Evolutionary conservation across 2,888 invertebrate species (phyloP), one percentile per base, ranked within the genome.

Genomic region (Octodonta nipae): DNA sequence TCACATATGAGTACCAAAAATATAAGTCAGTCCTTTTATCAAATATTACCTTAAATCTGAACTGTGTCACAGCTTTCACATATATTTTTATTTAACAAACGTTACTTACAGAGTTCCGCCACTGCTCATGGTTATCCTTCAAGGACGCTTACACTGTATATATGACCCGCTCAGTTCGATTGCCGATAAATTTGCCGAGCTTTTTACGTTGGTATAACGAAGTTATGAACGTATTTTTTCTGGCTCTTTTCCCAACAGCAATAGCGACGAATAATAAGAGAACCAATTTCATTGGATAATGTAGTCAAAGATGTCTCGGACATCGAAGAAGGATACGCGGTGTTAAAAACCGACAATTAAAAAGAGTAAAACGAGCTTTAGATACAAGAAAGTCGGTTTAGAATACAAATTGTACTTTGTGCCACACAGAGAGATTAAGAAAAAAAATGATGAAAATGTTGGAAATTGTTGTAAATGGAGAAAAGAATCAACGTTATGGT

Each of bases 271-370:
- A 26, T 28, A 30, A 38, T 32, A 28, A 32, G 34, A 30, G 37
- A 35, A 30, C 32, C 34, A 37, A 38, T 37, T 35, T 35, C 26
- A 36, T 37, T 37, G 38, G 37, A 36, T 37, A 36, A 37, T 39
- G 36, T 32, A 29, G 2, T 11, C 28, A 33, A 34, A 34, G 30
- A 33, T 30, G 31, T 28, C 12, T 16, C 26, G 15, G 27, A 28
- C 15, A 26, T 26, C 10, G n/a, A 12, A 20, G 30, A 30, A 15
- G 15, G 15, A 26, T 29, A 17, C 28, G 40, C 4, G 11, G 3
- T n/a, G 11, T n/a, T 10, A 44, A 43, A 45, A 43, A 42, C 41
- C 34, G 28, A 42, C 45, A 49, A 47, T 49, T 49, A 49, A 49
- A 42, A 34, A 33, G 33, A 38, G 33, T 33, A 26, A 29, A 22